Evolutionary conservation across 1,140 invertebrate species (phyloP).

Genomic region (Pectinophora gossypiella): DNA sequence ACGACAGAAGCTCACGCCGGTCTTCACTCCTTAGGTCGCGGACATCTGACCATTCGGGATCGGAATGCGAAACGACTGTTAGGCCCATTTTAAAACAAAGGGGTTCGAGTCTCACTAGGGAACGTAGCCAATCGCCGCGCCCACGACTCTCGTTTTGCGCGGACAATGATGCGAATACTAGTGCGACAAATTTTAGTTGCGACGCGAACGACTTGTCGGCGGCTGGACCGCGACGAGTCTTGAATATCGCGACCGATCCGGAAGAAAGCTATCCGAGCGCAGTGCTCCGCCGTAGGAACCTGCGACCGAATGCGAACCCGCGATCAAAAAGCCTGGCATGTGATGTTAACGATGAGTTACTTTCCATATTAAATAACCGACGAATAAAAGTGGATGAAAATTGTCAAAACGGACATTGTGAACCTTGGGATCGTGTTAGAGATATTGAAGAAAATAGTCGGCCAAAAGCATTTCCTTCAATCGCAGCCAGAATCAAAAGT

Average conservation of each 20-base stretch:
- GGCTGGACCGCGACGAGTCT: conserved; percentile 56
- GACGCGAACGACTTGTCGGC: conserved; percentile 58
- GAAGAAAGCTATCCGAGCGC: conserved; percentile 60
- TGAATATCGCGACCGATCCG: conserved; percentile 45
- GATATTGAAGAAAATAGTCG: conserved; percentile 27
- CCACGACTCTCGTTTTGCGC: conserved; percentile 76
- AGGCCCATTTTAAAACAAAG: conserved; percentile 77
- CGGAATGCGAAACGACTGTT: conserved; percentile 71
- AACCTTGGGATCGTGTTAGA: conserved; percentile 28
- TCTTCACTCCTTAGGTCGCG: conserved; percentile 64
- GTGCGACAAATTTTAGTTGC: conserved; percentile 60
- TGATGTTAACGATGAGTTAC: conserved; percentile 68
- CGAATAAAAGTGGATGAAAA: conserved; percentile 66
- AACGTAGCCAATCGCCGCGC: conserved; percentile 75
- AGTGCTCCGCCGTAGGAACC: conserved; percentile 67
- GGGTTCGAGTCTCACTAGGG: conserved; percentile 71
- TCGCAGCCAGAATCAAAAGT: conserved; percentile 68
- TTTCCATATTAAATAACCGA: conserved; percentile 65
- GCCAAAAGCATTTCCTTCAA: conserved; percentile 62
- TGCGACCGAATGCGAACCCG: conserved; percentile 58
- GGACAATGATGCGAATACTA: conserved; percentile 64
- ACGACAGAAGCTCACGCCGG: conserved; percentile 70
- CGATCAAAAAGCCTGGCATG: conserved; percentile 67
- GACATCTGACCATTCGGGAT: conserved; percentile 67
- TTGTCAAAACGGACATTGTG: conserved; percentile 45